These are phyloP conservation scores for Actenoides hombroni DNA, from an alignment of 2,113 vertebrate genomes.

Conservation along the genomic window DNA sequence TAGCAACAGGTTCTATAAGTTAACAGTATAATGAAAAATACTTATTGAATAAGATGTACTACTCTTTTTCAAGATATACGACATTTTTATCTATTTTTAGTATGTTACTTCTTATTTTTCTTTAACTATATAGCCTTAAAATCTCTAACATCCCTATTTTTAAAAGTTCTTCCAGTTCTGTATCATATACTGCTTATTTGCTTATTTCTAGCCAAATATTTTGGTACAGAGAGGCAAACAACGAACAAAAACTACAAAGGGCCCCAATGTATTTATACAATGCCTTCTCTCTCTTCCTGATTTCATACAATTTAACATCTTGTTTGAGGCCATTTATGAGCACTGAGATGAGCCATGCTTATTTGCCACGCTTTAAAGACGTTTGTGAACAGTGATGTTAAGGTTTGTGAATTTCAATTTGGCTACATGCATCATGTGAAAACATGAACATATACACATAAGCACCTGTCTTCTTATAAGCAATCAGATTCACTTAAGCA, in stretches of 20 bases:
- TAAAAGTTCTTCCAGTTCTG: not conserved
- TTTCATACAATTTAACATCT: not conserved
- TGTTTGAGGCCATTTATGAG: not conserved
- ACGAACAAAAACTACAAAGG: not conserved
- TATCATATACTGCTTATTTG: fast-evolving
- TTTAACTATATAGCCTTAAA: not conserved
- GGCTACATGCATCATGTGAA: fast-evolving
- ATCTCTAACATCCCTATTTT: fast-evolving
- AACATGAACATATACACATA: not conserved
- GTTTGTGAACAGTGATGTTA: not conserved
- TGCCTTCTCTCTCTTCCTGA: not conserved
- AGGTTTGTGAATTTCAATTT: not conserved
- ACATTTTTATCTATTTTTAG: not conserved
- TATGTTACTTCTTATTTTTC: not conserved
- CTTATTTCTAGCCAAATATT: not conserved
- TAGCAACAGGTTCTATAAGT: not conserved
- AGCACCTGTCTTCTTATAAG: not conserved
- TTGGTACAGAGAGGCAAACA: not conserved
- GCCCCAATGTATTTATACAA: not conserved
- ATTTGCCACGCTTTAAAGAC: not conserved
- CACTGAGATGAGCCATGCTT: not conserved
- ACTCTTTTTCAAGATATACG: not conserved
- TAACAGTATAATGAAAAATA: not conserved
- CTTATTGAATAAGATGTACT: not conserved
- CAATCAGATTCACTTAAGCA: not conserved